Evolutionary conservation across 2,113 vertebrate genomes (phyloP).

Genomic region (Atlantisia rogersi): DNA sequence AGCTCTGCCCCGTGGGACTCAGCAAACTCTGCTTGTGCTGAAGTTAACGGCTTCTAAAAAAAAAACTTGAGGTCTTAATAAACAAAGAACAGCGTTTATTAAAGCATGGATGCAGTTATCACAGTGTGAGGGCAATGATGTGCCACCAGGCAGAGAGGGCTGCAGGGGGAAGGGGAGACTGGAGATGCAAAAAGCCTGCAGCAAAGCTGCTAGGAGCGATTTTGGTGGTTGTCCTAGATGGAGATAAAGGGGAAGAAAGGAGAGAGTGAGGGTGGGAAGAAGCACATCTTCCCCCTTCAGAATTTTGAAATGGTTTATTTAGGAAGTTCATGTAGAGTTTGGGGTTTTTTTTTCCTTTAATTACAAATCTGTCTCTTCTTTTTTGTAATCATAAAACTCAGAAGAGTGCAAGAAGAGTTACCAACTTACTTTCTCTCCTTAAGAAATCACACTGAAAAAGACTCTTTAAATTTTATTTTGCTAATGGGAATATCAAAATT

Average conservation of each 20-base stretch:
- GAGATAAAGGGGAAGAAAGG: not conserved
- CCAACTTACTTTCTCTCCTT: not conserved
- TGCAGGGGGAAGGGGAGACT: not conserved
- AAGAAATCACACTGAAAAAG: not conserved
- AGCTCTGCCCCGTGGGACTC: not conserved
- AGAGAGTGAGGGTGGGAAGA: not conserved
- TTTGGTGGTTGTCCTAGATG: not conserved
- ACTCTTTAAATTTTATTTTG: not conserved
- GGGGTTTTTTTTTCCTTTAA: not conserved
- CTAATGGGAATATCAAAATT: not conserved
- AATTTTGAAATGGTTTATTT: not conserved
- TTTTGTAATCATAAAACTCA: not conserved
- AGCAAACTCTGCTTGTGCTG: not conserved
- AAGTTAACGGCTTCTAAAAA: not conserved
- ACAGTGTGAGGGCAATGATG: not conserved
- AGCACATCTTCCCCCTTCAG: not conserved
- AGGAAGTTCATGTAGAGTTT: not conserved
- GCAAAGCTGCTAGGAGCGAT: not conserved
- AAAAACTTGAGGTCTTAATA: not conserved
- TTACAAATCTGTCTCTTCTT: not conserved
- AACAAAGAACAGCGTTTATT: not conserved
- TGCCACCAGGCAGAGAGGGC: rapidly evolving
- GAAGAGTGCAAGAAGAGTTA: not conserved
- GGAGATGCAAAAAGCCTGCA: not conserved
- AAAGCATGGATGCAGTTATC: not conserved